Percentiles rank a stretch among this genome's conserved stretches.
Conservation (phyloP, 2,888 invertebrate species). For the Iphiclides podalirius region DNA sequence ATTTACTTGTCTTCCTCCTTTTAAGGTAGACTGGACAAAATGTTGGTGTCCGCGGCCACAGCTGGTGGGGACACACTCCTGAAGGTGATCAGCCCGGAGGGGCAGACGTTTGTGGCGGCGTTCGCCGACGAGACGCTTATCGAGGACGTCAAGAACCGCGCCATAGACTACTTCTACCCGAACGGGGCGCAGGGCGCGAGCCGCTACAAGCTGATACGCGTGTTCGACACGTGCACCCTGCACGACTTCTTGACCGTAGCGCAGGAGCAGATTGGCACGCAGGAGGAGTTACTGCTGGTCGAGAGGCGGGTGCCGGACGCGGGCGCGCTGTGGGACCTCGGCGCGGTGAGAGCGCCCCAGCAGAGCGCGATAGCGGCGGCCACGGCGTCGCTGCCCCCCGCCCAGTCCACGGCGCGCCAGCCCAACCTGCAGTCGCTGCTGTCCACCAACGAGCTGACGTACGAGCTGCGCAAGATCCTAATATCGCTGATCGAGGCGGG, state of each 20-base stretch:
- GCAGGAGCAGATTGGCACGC: constrained; percentile 59
- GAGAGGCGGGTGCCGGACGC: constrained; percentile 63
- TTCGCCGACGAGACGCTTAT: constrained; percentile 62
- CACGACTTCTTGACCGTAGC: constrained; percentile 63
- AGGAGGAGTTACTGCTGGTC: constrained; percentile 62
- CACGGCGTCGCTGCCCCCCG: constrained; percentile 58
- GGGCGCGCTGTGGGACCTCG: constrained; percentile 65
- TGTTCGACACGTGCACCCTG: constrained; percentile 56
- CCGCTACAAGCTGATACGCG: constrained; percentile 63
- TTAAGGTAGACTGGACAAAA: no score
- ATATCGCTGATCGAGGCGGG: constrained; percentile 72
- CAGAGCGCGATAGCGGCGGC: constrained; percentile 63
- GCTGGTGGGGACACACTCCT: constrained; percentile 44
- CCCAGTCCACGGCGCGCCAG: constrained; percentile 51
- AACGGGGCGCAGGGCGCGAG: constrained; percentile 57
- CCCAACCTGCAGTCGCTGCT: constrained; percentile 67
- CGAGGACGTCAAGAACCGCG: constrained; percentile 64
- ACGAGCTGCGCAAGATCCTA: constrained; percentile 62
- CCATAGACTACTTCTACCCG: constrained; percentile 64
- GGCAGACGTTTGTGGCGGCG: constrained; percentile 53
- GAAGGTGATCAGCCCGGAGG: constrained; percentile 66
- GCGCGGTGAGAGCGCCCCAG: constrained; percentile 63
- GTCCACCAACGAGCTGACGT: constrained; percentile 66
- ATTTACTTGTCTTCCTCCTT: no score
- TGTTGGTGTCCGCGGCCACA: constrained; percentile 61